phyloP scores from a whole-genome alignment of 37 sponge, comb jelly and placozoan genomes.

The Amphimedon queenslandica region DNA sequence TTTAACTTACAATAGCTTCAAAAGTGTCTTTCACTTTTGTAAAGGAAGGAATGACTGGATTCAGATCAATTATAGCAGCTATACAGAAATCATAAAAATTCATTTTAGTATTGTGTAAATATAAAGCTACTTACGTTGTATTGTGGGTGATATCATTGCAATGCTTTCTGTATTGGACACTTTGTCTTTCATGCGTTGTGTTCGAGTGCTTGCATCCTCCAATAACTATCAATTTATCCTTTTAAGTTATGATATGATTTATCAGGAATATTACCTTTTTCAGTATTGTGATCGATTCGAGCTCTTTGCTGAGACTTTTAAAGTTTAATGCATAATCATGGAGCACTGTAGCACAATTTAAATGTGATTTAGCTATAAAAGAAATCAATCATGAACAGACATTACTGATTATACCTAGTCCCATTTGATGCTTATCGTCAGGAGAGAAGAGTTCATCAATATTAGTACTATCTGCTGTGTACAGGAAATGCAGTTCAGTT shows the following conservation, averaged over 20 bases:
- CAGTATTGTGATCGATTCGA: constrained; percentile 23
- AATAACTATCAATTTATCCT: constrained; percentile 50
- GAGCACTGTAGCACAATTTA: constrained; percentile 45
- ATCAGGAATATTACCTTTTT: constrained; percentile 28
- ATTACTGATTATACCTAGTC: constrained; percentile 22
- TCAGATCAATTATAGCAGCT: constrained; percentile 33
- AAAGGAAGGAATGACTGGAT: constrained; percentile 19
- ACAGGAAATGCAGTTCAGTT: constrained; percentile 50
- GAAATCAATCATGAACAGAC: neutral
- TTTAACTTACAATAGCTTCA: constrained; percentile 16
- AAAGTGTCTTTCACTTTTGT: constrained; percentile 31
- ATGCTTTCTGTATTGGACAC: constrained; percentile 10
- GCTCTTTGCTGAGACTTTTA: constrained; percentile 42
- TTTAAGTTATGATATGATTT: too few species aligned
- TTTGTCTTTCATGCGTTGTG: constrained; percentile 7
- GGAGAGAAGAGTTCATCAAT: constrained; percentile 26
- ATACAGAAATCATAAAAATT: neutral
- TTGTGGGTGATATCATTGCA: constrained; percentile 38
- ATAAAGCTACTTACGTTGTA: constrained; percentile 26
- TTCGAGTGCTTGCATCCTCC: constrained; percentile 13
- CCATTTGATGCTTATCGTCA: constrained; percentile 29
- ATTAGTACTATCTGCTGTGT: constrained; percentile 14
- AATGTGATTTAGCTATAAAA: constrained; percentile 25
- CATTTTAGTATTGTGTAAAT: neutral
- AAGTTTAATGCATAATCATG: constrained; percentile 58